Base-by-base conservation (phyloP, 2,797 vertebrate genomes). In the Percopsis omiscomaycus region DNA sequence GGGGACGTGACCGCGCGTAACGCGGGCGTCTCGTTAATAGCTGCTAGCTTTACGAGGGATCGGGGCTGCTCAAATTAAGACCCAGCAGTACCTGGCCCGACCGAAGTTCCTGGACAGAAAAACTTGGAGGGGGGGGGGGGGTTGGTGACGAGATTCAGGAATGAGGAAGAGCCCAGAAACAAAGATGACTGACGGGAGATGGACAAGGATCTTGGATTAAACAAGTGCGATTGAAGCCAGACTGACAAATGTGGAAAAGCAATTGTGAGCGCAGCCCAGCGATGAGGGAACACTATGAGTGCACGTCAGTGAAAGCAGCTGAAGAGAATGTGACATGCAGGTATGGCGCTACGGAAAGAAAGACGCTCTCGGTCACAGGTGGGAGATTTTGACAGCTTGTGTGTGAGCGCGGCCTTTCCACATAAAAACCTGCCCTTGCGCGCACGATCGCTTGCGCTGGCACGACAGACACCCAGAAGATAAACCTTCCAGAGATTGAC, bases 41-140 rank as follows among this genome's bases (percentile, higher is more conserved):
- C 57, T 13, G 56, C 76, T 74, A 74, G 71, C 68, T 80, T 83
- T 83, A 85, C 61, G 67, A 69, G 77, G 79, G 74, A 81, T 75
- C 45, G 54, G 57, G 56, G 73, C 63, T 50, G 59, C 62, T 69
- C 71, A 68, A 76, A 74, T 73, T 72, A 74, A 79, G 69, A 29
- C 71, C 65, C 47, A 27, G 67, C 1, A 3, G 74, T 68, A 67
- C 60, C 76, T 82, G 86, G 86, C 76, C 56, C 0, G 1, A 8
- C 42, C 32, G 54, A 60, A 47, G 55, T 29, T 77, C 42, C 68
- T 74, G 66, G 49, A 76, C 57, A 30, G 71, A 72, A 47, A 69
- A 55, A 28, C 68, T 28, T 46, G 3, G 4, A 8, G 37, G 12
- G 42, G 30, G 22, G 22, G 42, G 55, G 22, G 37, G 52, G 29